Percentiles rank a stretch among this genome's conserved stretches.
Conservation (phyloP, 2,888 invertebrate genomes). For the Agrypnus murinus region DNA sequence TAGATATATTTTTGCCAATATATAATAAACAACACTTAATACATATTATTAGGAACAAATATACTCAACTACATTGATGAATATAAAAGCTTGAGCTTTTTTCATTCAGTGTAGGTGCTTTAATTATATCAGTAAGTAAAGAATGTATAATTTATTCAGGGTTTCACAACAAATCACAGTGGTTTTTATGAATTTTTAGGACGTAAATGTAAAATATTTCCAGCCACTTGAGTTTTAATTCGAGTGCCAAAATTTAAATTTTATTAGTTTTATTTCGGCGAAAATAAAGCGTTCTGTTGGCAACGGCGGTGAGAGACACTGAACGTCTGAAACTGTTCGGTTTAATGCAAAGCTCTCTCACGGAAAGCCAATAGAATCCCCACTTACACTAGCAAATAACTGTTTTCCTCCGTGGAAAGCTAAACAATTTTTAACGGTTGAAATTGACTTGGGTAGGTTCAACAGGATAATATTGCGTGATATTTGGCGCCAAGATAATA, state of each 20-base stretch:
- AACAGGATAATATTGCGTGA: constrained; percentile 50
- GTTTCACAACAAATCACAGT: constrained; percentile 46
- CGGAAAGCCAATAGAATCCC: constrained; percentile 68
- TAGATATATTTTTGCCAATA: constrained; percentile 5
- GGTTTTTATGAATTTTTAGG: constrained; percentile 38
- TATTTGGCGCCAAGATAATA: constrained; percentile 34
- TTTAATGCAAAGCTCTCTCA: constrained; percentile 61
- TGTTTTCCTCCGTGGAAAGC: constrained; percentile 44
- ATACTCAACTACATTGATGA: constrained; percentile 20
- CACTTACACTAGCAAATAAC: constrained; percentile 62
- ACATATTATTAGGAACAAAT: constrained; percentile 34
- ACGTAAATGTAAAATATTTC: constrained; percentile 36
- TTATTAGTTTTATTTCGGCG: constrained; percentile 51
- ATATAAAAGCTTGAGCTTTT: constrained; percentile 35
- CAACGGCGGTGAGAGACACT: constrained; percentile 50
- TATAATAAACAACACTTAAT: constrained; percentile 19
- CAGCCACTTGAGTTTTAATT: constrained; percentile 49
- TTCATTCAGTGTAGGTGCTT: neutral
- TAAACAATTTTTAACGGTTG: constrained; percentile 45
- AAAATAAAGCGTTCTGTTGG: constrained; percentile 51
- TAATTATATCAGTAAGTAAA: constrained; percentile 7
- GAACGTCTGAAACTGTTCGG: constrained; percentile 54
- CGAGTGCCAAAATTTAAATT: constrained; percentile 47
- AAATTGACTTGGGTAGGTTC: constrained; percentile 44
- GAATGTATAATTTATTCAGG: constrained; percentile 25